A percentile compares a stretch with the other conserved stretches of the same genome.
phyloP scores from a whole-genome alignment of 1,140 invertebrate species.

The Arion vulgaris region DNA sequence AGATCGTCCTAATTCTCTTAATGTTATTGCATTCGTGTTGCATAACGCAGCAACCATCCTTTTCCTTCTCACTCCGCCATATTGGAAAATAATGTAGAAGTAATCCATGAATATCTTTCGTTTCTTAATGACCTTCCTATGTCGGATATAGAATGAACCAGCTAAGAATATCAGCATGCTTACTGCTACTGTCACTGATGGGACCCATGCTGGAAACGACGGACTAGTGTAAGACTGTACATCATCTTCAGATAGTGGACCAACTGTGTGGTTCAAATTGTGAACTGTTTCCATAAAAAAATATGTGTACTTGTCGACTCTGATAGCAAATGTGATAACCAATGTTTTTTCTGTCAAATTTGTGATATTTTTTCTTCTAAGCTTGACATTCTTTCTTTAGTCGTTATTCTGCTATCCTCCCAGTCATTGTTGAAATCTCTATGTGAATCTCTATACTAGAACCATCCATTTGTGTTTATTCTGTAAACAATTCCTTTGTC shows the following conservation, averaged over 20 bases:
- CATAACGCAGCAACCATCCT: slow-evolving; percentile 35
- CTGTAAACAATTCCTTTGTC: no score
- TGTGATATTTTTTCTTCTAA: neutral
- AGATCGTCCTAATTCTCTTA: slow-evolving; percentile 33
- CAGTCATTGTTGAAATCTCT: no score
- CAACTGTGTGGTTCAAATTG: neutral
- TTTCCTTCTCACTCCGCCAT: slow-evolving; percentile 26
- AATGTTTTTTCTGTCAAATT: neutral
- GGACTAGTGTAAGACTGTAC: neutral
- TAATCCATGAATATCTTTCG: slow-evolving; percentile 36
- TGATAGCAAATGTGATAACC: neutral
- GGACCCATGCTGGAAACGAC: slow-evolving; percentile 27
- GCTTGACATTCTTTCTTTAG: neutral
- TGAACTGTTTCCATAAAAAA: neutral
- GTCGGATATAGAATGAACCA: slow-evolving; percentile 30
- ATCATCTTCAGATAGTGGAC: neutral
- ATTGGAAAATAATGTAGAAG: slow-evolving; percentile 36
- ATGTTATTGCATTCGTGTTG: slow-evolving; percentile 35
- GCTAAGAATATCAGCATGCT: slow-evolving; percentile 28
- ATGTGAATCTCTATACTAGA: no score
- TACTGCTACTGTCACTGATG: slow-evolving; percentile 17
- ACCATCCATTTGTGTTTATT: no score
- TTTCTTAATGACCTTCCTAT: slow-evolving; percentile 35
- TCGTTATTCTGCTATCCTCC: neutral
- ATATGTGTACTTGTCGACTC: neutral